Conservation (phyloP, 2,113 vertebrate species). For the Rhombomys opimus region DNA sequence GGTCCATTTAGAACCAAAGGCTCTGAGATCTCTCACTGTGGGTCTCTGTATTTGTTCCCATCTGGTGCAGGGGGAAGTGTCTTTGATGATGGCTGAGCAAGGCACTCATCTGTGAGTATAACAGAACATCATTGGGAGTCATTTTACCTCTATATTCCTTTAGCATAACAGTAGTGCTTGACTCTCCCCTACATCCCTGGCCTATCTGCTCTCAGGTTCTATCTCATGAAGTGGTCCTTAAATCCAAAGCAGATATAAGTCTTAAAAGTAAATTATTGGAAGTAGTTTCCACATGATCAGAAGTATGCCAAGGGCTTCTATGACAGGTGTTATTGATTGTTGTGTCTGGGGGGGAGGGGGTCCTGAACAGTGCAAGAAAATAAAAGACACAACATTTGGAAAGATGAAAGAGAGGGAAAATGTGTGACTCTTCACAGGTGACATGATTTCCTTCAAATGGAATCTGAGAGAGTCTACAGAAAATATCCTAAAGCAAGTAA, state of each 20-base stretch:
- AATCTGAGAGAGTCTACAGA: neutral
- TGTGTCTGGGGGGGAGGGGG: neutral
- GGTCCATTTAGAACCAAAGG: neutral
- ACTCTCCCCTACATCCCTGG: neutral
- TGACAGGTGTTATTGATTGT: slow-evolving; percentile 4
- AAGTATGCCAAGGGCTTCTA: neutral
- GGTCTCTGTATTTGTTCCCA: neutral
- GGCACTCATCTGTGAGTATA: neutral
- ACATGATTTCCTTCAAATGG: neutral
- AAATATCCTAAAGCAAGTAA: slow-evolving; percentile 24
- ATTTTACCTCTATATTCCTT: neutral
- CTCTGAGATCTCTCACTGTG: neutral
- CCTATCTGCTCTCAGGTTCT: neutral
- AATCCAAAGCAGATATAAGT: neutral
- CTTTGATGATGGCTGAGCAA: neutral
- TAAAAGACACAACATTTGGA: slow-evolving; percentile 12
- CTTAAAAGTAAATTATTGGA: slow-evolving; percentile 17
- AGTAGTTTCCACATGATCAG: neutral
- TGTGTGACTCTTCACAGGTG: neutral
- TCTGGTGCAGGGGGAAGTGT: neutral
- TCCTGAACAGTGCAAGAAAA: neutral
- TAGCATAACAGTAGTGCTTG: neutral
- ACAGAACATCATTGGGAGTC: neutral
- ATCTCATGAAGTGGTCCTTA: neutral
- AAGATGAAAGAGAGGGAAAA: neutral